Conservation (phyloP, 2,888 invertebrate species). For the Dione vanillae region DNA sequence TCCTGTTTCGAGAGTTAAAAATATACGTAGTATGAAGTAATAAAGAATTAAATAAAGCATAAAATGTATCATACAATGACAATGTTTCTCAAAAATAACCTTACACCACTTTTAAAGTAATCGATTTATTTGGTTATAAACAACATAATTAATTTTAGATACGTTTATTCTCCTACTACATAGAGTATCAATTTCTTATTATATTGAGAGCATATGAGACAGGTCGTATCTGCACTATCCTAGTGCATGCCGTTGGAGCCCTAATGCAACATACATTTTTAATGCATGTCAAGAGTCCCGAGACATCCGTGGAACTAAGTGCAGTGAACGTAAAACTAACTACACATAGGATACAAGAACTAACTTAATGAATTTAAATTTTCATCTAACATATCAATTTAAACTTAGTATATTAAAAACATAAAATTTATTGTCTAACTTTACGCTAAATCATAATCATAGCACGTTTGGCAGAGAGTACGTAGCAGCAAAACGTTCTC, state of each 20-base stretch:
- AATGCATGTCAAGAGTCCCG: constrained; percentile 78
- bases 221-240: constrained; percentile 45
- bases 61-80: no score
- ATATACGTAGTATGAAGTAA: no score
- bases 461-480: no score
- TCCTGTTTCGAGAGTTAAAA: no score
- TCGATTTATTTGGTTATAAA: no score
- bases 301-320: constrained; percentile 61
- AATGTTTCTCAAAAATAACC: neutral
- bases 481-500: no score
- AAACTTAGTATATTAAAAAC: no score
- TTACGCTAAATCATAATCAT: no score
- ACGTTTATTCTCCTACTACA: neutral
- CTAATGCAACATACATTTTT: constrained; percentile 80
- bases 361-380: neutral
- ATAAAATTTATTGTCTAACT: no score
- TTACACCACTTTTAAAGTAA: neutral
- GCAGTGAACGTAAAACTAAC: constrained; percentile 25
- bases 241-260: constrained; percentile 63
- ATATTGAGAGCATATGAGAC: constrained; percentile 37
- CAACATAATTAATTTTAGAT: neutral
- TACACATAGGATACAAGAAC: constrained; percentile 10
- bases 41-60: no score
- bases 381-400: neutral
- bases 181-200: constrained; percentile 30